Evolutionary conservation across 30 jellyfish, hydroid and myxozoan species (phyloP).

Genomic region (Clytia hemisphaerica): DNA sequence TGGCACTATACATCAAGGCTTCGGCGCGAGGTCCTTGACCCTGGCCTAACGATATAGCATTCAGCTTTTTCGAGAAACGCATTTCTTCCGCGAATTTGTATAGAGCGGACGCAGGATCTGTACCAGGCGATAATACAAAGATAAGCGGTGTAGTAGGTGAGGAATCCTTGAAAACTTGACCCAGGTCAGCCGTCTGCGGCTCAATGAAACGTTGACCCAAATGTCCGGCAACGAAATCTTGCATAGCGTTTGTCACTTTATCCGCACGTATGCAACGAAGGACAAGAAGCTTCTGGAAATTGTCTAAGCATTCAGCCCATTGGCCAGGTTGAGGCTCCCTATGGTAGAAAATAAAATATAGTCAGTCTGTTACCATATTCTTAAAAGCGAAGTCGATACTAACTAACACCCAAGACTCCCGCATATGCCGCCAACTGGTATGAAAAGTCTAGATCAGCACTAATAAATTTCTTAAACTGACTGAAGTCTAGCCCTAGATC

Average conservation of each 20-base stretch:
- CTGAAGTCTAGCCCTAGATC: too few species aligned
- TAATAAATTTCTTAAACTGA: too few species aligned
- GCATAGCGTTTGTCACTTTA: constrained; percentile 88
- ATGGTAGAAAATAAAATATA: background rate
- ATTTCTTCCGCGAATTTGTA: constrained; percentile 94
- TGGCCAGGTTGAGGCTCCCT: constrained; percentile 81
- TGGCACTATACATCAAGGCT: constrained; percentile 86
- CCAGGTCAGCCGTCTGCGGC: constrained; percentile 89
- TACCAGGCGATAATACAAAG: constrained; percentile 86
- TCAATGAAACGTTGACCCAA: constrained; percentile 84
- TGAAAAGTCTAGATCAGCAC: too few species aligned
- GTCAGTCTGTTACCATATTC: background rate
- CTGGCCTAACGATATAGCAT: constrained; percentile 87
- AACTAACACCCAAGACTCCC: background rate
- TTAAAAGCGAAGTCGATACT: background rate
- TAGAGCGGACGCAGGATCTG: constrained; percentile 92
- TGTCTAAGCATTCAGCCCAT: constrained; percentile 40
- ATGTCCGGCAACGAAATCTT: constrained; percentile 75
- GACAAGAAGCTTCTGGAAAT: constrained; percentile 70
- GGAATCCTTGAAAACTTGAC: constrained; percentile 84
- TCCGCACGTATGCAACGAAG: constrained; percentile 85
- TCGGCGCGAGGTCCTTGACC: constrained; percentile 99
- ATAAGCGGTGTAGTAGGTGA: constrained; percentile 85
- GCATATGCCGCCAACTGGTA: background rate
- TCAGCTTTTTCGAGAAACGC: constrained; percentile 74